Evolutionary conservation across 1,140 invertebrate species (phyloP), one percentile per base, ranked within the genome.

Genomic region (Arion vulgaris): DNA sequence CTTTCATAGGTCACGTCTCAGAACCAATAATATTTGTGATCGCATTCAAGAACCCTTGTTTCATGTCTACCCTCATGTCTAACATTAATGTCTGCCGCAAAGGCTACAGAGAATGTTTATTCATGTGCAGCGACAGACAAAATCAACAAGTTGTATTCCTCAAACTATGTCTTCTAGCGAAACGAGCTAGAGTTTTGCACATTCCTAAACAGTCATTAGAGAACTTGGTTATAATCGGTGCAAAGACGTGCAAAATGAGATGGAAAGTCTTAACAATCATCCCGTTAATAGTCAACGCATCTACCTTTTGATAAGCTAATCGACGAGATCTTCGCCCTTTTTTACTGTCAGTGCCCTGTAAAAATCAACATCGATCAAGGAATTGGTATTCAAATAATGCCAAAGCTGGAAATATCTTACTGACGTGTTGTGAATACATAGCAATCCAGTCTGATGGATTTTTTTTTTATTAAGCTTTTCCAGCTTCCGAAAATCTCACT

Each of bases 301-400:
- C 28, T 7, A 4, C n/a, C 7, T 32, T 66, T 23, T 66, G 62
- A 66, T 66, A 7, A 66, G 62, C 32, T 66, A 66, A 66, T 66
- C 62, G n/a, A 28, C 28, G 5, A 7, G n/a, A 17, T 17, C 2
- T 66, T 66, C 62, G n/a, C 62, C n/a, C 5, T 32, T 66, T 34
- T 66, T n/a, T 32, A 32, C 32, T n/a, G 62, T 28, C n/a, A 2
- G 2, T 2, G 62, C 32, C 19, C 5, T 32, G 2, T 32, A 66
- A 66, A 66, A 28, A 28, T 32, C 28, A 34, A 66, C 62, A 66
- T 66, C 62, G n/a, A 66, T 66, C 62, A 66, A 28, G 19, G 62
- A 66, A 66, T 66, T 66, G 62, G 62, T 66, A 66, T 66, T 66
- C 62, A 66, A 66, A 34, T 17, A 7, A 32, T 34, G 62, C 28